These are phyloP conservation scores for Synaphobranchus kaupii DNA, from an alignment of 2,797 vertebrate species.

Conservation along the genomic window DNA sequence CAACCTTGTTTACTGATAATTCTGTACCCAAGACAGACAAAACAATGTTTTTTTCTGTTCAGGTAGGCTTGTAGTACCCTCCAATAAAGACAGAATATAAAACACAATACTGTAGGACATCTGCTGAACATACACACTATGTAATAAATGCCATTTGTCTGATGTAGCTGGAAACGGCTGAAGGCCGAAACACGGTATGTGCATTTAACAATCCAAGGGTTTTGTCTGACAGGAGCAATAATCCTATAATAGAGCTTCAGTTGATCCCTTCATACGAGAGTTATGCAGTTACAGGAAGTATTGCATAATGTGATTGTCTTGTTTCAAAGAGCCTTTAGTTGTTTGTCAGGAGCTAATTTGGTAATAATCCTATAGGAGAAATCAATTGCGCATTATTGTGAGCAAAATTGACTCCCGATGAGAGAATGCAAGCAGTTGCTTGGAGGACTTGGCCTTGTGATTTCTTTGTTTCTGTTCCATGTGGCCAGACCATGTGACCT, in stretches of 20 bases:
- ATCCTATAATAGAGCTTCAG: neutral
- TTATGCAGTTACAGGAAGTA: neutral
- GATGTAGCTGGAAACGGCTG: neutral
- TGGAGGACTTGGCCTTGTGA: slow-evolving; percentile 31
- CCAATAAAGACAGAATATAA: neutral
- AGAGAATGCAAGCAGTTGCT: slow-evolving; percentile 34
- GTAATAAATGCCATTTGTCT: neutral
- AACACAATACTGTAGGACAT: neutral
- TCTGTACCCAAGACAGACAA: slow-evolving; percentile 3
- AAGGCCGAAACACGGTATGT: neutral
- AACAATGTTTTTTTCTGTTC: neutral
- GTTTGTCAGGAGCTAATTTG: neutral
- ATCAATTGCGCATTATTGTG: slow-evolving; percentile 5
- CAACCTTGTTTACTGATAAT: neutral
- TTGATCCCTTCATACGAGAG: neutral
- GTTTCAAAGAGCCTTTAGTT: neutral
- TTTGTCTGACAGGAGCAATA: neutral
- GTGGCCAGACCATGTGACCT: neutral
- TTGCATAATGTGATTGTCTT: neutral
- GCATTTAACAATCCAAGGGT: neutral
- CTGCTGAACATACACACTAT: neutral
- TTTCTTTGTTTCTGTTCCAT: slow-evolving; percentile 27
- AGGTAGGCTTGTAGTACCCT: neutral
- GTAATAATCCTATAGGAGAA: neutral
- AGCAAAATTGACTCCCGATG: neutral